Conservation (phyloP, 2,888 invertebrate species). For the Ectemnius lituratus region DNA sequence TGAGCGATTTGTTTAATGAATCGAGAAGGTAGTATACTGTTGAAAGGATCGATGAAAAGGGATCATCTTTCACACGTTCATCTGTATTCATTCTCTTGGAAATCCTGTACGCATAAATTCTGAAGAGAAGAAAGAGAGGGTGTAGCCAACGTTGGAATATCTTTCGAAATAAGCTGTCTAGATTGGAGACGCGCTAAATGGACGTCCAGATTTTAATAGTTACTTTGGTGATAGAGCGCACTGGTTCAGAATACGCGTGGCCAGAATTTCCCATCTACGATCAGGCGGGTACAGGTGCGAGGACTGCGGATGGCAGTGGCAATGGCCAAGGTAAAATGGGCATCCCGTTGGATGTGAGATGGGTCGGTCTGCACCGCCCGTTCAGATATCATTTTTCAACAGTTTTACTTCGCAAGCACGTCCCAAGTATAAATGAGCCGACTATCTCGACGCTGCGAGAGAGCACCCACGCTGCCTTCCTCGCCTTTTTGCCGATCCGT, state of each 20-base stretch:
- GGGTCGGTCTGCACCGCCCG: constrained; percentile 37
- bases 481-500: constrained; percentile 32
- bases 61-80: background rate
- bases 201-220: constrained; percentile 53
- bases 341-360: constrained; percentile 46
- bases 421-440: constrained; percentile 68
- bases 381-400: constrained; percentile 72
- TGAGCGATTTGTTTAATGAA: background rate
- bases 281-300: constrained; percentile 22
- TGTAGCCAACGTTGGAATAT: too few species aligned
- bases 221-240: constrained; percentile 29
- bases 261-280: constrained; percentile 56
- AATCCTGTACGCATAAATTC: too few species aligned
- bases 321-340: constrained; percentile 45
- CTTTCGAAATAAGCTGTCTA: too few species aligned
- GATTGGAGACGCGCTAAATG: constrained; percentile 24
- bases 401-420: constrained; percentile 67
- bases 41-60: background rate
- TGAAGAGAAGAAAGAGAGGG: too few species aligned
- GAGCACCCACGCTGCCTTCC: constrained; percentile 27
- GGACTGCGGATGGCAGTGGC: constrained; percentile 29
- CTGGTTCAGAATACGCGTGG: constrained; percentile 31
- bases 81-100: background rate
- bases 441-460: constrained; percentile 52
- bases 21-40: background rate